Evolutionary conservation across 2,888 invertebrate genomes (phyloP).

Genomic region (Spilosoma lubricipeda): DNA sequence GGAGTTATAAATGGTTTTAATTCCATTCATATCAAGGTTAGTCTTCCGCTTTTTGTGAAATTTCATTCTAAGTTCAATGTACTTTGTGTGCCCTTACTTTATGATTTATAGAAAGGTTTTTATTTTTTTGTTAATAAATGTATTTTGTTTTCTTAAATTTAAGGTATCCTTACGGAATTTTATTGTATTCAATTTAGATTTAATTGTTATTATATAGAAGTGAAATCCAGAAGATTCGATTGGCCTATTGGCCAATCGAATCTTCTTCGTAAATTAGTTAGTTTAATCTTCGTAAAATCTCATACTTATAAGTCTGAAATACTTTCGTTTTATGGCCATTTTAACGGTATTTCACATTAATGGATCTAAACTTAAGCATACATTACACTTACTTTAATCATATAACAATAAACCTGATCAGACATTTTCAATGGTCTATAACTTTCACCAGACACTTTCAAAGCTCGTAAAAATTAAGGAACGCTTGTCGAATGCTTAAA

Average conservation of each 20-base stretch:
- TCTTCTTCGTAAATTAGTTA: no score
- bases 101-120: not conserved
- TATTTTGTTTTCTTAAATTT: not conserved
- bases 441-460: not conserved
- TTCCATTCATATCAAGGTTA: slow-evolving; percentile 42
- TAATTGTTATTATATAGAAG: no score
- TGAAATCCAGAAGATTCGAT: no score
- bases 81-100: not conserved
- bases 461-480: not conserved
- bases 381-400: no score
- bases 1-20: slow-evolving; percentile 46
- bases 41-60: slow-evolving; percentile 16
- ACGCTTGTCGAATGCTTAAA: not conserved
- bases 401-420: not conserved
- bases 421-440: not conserved
- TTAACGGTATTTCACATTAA: not conserved
- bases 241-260: no score
- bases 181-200: no score
- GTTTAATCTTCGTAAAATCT: no score
- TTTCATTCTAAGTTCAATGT: not conserved
- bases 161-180: no score
- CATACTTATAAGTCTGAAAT: no score
- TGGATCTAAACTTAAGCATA: no score
- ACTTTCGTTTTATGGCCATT: no score
- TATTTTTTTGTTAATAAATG: not conserved